Percentiles rank a stretch among this genome's conserved stretches.
phyloP scores from a whole-genome alignment of 2,888 invertebrate species.

The Cephus rjabovi region DNA sequence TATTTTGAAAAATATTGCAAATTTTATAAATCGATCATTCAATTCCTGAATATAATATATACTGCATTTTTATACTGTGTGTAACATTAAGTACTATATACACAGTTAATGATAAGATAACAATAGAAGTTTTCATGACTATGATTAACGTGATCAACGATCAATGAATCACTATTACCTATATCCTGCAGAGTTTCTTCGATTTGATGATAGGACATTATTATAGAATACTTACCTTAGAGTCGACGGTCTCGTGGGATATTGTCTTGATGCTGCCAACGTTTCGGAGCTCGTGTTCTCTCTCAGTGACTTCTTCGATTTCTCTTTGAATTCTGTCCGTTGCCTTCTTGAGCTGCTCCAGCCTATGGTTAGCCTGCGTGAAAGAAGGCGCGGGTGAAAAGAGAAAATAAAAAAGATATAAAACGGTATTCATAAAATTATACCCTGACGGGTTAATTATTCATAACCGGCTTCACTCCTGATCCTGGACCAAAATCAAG shows the following conservation, averaged over 20 bases:
- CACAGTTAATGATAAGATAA: background rate
- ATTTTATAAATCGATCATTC: too few species aligned
- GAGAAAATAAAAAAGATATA: background rate
- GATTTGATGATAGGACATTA: background rate
- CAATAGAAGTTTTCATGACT: background rate
- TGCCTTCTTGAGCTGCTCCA: slow-evolving; percentile 76
- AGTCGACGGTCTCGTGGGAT: slow-evolving; percentile 70
- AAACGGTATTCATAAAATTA: background rate
- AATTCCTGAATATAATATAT: background rate
- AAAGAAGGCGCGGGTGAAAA: background rate
- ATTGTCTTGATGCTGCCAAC: slow-evolving; percentile 71
- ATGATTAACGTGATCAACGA: background rate
- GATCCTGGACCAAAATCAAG: background rate
- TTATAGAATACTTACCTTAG: slow-evolving; percentile 52
- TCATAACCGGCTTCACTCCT: background rate
- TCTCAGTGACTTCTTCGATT: slow-evolving; percentile 86
- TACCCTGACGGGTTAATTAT: background rate
- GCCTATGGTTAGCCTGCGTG: slow-evolving; percentile 71
- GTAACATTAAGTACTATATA: background rate
- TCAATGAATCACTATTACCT: background rate
- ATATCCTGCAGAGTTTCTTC: background rate
- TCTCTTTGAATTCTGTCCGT: slow-evolving; percentile 85
- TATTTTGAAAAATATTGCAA: background rate
- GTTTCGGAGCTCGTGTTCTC: slow-evolving; percentile 84
- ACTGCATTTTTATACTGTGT: background rate